Evolutionary conservation across 1,140 invertebrate species (phyloP), one percentile per base, ranked within the genome.

Genomic region (Cyrtorhinus lividipennis): DNA sequence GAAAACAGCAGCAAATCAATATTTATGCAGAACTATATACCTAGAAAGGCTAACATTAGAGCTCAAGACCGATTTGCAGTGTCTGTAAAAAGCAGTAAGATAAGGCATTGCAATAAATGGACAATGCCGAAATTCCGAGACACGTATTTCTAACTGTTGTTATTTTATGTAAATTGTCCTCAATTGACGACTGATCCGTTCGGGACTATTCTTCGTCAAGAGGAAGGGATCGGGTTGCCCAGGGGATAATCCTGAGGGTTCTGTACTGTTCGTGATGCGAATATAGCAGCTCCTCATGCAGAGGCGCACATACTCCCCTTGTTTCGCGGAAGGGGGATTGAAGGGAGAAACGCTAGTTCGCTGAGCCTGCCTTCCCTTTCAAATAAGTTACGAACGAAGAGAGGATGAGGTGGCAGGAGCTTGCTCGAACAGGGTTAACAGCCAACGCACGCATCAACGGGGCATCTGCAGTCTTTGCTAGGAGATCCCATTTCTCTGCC

Each of bases 161-260:
- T 53, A 53, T 53, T 53, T 53, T 53, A 53, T 53, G 48, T 53
- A 53, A 53, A 53, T 53, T 20, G 48, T 3, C 18, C 20, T 53
- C 10, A 53, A 53, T 53, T 53, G 48, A 22, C 48, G 48, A 20
- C 48, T 22, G 48, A 53, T 53, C 48, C 48, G 48, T 10, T 53
- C 48, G 20, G 48, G 48, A 10, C 10, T 53, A 13, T 53, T 22
- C 10, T 53, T 53, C 20, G 10, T 20, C 20, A 53, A 5, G 48
- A 20, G 20, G 18, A 53, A 5, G 48, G 20, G 48, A 53, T 53
- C 48, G 20, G 48, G 12, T 8, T 38, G 30, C 30, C 48, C 48
- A 53, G 48, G 20, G 48, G 48, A 53, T 53, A 53, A 53, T 53
- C 48, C 48, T 20, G 38, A 53, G 20, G 18, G 48, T 20, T 53